Percentiles rank a stretch among this genome's conserved stretches.
phyloP scores from a whole-genome alignment of 1,140 invertebrate genomes.

The Heliconius hewitsoni region DNA sequence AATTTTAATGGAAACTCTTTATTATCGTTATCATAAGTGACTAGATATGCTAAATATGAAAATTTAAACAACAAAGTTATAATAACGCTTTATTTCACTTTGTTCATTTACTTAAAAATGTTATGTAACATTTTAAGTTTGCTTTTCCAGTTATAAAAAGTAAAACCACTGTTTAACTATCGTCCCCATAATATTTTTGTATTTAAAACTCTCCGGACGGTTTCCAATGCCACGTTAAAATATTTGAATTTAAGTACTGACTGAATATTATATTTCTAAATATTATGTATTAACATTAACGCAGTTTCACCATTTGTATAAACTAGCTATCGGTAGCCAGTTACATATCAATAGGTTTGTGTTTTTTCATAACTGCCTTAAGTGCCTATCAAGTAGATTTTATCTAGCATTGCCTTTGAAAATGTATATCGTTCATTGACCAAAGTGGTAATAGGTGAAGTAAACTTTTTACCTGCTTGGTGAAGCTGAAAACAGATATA shows the following conservation, averaged over 20 bases:
- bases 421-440: no score
- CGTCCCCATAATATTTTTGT: neutral
- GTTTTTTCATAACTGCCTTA: neutral
- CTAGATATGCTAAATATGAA: neutral
- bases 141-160: neutral
- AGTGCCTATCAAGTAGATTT: neutral
- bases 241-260: neutral
- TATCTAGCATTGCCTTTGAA: neutral
- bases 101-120: neutral
- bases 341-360: neutral
- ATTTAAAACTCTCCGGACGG: neutral
- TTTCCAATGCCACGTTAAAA: neutral
- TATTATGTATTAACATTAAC: neutral
- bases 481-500: no score
- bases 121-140: neutral
- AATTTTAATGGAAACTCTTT: constrained; percentile 17
- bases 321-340: neutral
- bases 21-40: constrained; percentile 18
- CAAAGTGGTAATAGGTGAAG: no score
- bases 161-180: constrained; percentile 1
- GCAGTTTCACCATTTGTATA: neutral
- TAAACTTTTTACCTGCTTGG: no score
- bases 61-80: neutral
- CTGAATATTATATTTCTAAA: neutral
- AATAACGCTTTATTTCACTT: constrained; percentile 10